A percentile compares a stretch with the other conserved stretches of the same genome.
Conservation (phyloP, 2,797 vertebrate species). For the Holocentrus rufus region DNA sequence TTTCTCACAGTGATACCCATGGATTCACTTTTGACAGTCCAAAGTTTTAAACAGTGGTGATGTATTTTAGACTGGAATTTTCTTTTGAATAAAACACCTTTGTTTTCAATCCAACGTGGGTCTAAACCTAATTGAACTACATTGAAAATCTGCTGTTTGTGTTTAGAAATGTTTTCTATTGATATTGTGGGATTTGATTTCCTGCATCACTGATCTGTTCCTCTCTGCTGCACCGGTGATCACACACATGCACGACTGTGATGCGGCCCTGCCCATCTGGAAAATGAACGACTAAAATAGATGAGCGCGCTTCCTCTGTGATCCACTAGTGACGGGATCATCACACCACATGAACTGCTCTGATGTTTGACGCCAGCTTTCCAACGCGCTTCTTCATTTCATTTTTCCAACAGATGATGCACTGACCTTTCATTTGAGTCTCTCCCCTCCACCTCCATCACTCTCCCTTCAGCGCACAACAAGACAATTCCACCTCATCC, state of each 20-base stretch:
- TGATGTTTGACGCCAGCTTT: conserved; percentile 24
- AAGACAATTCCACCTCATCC: no score
- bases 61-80: no score
- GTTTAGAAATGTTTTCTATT: no score
- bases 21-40: no score
- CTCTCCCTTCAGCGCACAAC: neutral
- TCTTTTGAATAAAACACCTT: no score
- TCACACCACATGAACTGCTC: conserved; percentile 1
- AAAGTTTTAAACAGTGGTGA: no score
- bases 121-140: no score
- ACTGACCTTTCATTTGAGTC: neutral
- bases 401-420: conserved; percentile 59
- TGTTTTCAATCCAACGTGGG: no score
- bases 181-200: neutral
- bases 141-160: no score
- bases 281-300: conserved; percentile 62
- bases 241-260: conserved; percentile 16
- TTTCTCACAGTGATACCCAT: no score
- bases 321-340: conserved; percentile 13
- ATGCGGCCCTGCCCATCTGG: conserved; percentile 46
- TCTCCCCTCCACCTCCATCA: neutral
- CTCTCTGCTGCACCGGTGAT: conserved; percentile 14
- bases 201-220: conserved; percentile 17
- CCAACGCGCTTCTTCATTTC: conserved; percentile 39
- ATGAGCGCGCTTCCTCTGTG: conserved; percentile 43